Percentiles rank a stretch among this genome's conserved stretches.
phyloP scores from a whole-genome alignment of 2,797 vertebrate genomes.

The Acanthornis magna region DNA sequence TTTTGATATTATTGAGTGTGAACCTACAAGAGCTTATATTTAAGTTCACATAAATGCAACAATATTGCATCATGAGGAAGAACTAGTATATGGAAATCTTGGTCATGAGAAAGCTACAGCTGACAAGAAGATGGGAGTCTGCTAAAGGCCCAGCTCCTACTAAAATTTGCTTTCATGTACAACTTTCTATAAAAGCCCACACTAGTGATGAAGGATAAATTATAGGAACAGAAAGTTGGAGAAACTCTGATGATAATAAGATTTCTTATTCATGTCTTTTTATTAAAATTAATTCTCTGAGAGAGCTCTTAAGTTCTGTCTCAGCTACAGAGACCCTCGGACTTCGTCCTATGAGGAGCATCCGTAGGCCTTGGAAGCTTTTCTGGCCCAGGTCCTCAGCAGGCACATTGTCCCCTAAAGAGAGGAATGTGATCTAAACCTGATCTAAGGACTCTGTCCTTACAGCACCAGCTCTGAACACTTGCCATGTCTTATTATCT shows the following conservation, averaged over 20 bases:
- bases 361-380: not conserved
- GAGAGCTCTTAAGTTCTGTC: not conserved
- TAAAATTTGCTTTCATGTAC: not conserved
- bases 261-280: not conserved
- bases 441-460: not conserved
- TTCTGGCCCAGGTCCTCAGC: not conserved
- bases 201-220: not conserved
- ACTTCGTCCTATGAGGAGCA: accelerated
- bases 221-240: not conserved
- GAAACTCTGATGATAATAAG: not conserved
- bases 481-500: not conserved
- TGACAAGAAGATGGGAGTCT: not conserved
- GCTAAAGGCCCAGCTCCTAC: not conserved
- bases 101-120: not conserved
- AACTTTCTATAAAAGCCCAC: not conserved
- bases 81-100: not conserved
- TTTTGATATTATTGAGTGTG: not conserved
- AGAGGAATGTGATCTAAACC: not conserved
- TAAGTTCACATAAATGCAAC: not conserved
- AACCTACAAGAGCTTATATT: not conserved
- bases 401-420: not conserved
- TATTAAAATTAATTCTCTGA: not conserved
- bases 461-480: not conserved
- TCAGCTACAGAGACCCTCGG: not conserved
- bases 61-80: not conserved